A percentile compares a stretch with the other conserved stretches of the same genome.
phyloP scores from a whole-genome alignment of 2,113 vertebrate species.

The Urocynchramus pylzowi region DNA sequence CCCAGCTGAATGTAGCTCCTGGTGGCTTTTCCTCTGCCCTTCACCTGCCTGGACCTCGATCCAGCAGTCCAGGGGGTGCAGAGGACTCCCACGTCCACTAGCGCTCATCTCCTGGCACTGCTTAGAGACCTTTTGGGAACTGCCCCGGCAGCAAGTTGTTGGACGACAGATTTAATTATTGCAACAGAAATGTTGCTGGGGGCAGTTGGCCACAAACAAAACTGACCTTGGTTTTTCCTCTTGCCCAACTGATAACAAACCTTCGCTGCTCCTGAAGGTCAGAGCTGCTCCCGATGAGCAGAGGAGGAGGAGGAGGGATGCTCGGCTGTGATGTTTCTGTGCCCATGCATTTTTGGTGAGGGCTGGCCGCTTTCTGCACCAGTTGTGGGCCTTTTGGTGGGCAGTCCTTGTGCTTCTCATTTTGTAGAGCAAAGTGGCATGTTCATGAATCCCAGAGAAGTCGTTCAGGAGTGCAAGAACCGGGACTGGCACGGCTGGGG shows the following conservation, averaged over 20 bases:
- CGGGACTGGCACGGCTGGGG: no score
- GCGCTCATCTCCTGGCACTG: not conserved
- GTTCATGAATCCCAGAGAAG: not conserved
- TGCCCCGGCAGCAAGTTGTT: not conserved
- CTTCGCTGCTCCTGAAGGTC: not conserved
- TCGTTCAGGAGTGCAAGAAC: fast-evolving
- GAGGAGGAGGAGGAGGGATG: not conserved
- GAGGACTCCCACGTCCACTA: not conserved
- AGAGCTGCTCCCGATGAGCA: fast-evolving
- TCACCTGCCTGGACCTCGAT: not conserved
- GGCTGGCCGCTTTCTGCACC: not conserved
- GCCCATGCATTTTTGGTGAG: fast-evolving
- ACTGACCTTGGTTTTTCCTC: conserved; percentile 54
- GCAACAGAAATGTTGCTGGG: conserved; percentile 6
- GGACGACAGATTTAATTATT: conserved; percentile 47
- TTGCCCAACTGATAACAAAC: not conserved
- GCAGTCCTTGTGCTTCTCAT: not conserved
- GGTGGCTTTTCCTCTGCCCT: not conserved
- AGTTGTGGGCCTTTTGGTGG: not conserved
- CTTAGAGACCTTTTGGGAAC: conserved; percentile 22
- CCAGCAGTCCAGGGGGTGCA: not conserved
- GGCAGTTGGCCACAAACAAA: conserved; percentile 42
- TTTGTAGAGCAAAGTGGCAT: not conserved
- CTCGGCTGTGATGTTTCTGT: not conserved
- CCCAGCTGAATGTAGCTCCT: not conserved